A percentile compares a stretch with the other conserved stretches of the same genome.
phyloP scores from a whole-genome alignment of 2,113 vertebrate genomes.

The Mormyrus iriodes region DNA sequence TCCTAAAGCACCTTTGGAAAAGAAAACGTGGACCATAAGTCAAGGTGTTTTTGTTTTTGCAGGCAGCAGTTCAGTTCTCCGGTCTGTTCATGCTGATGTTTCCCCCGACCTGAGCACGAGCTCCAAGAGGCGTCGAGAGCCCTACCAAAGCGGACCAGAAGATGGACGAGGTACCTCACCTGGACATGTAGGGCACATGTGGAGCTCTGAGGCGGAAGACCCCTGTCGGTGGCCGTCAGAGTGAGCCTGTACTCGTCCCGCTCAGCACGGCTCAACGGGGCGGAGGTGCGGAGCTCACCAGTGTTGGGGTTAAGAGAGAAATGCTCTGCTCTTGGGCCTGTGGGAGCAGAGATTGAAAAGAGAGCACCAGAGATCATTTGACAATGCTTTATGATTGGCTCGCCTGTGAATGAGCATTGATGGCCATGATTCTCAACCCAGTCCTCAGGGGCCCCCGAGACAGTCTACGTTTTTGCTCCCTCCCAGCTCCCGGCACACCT shows the following conservation, averaged over 20 bases:
- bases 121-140: background rate
- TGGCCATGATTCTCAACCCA: background rate
- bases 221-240: conserved; percentile 72
- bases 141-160: background rate
- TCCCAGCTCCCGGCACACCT: background rate
- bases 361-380: background rate
- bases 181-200: conserved; percentile 71
- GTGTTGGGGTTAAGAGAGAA: conserved; percentile 76
- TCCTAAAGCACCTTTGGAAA: conserved; percentile 39
- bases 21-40: conserved; percentile 45
- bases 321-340: conserved; percentile 82
- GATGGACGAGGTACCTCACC: conserved; percentile 51
- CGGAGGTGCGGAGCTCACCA: conserved; percentile 73
- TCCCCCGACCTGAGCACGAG: conserved; percentile 30
- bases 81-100: conserved; percentile 33
- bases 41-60: conserved; percentile 46
- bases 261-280: conserved; percentile 66
- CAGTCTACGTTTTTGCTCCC: background rate
- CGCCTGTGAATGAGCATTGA: background rate
- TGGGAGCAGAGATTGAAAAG: background rate
- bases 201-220: conserved; percentile 63
- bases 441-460: background rate
- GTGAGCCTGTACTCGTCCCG: conserved; percentile 75
- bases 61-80: conserved; percentile 39
- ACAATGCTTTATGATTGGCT: background rate